Base-by-base conservation (phyloP, 1,140 invertebrate genomes). In the Psilanteris sp. region DNA sequence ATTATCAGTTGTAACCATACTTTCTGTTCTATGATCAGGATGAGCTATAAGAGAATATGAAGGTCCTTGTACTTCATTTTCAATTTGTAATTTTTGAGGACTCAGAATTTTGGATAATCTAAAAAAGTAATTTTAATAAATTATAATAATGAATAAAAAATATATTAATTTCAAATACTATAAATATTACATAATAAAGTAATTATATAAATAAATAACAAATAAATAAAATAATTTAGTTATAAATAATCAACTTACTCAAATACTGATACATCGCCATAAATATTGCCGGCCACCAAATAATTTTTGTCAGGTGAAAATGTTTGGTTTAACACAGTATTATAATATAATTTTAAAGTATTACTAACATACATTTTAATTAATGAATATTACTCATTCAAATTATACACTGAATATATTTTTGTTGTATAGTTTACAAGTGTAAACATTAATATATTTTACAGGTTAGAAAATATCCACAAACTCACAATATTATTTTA, bases 251-350 rank as follows among this genome's bases (percentile, higher is more conserved):
- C 74, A 26, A 29, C 92, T 91, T 90, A 97, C 96, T 94, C 93
- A 85, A 93, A 96, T 32, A 95, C 87, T 15, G 94, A 94, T 26
- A 97, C 90, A 80, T 94, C 91, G 10, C 96, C 95, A 86, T 95
- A 96, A 78, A 94, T 93, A 89, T 95, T 96, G 8, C 94, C 95
- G 57, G 93, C 92, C 46, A 94, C 89, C 18, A 97, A 90, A 89
- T 92, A 95, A 83, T 93, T 92, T 7, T 95, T 94, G 85, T 94
- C 95, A 0, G 93, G 92, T 4, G 95, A 96, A 87, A 95, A 94
- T 2, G 92, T 90, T 88, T 96, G 94, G 32, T 91, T 91, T 68
- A 95, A 89, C 15, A 96, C 90, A 32, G 94, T 95, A 34, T 94
- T 96, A 78, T 96, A 96, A 68, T 90, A 89, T 15, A 89, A 84